A percentile compares a stretch with the other conserved stretches of the same genome.
phyloP scores from a whole-genome alignment of 2,888 invertebrate species.

The Drosophila tripunctata region DNA sequence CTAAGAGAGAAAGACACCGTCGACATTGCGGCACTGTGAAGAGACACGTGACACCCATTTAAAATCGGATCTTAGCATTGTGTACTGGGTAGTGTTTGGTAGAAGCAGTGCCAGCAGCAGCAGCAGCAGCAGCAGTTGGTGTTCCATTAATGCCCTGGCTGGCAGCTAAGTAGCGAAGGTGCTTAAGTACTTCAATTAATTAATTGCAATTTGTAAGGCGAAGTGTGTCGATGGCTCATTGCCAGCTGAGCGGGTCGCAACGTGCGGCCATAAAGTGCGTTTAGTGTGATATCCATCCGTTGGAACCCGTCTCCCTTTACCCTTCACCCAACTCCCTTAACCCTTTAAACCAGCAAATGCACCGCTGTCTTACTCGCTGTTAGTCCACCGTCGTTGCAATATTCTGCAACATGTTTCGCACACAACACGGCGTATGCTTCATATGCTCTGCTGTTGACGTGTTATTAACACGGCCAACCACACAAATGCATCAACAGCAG shows the following conservation, averaged over 20 bases:
- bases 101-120: background rate
- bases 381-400: constrained; percentile 22
- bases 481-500: constrained; percentile 51
- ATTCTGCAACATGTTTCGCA: constrained; percentile 40
- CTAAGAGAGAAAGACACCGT: constrained; percentile 20
- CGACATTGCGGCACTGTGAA: constrained; percentile 24
- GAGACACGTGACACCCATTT: constrained; percentile 68
- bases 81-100: constrained; percentile 11
- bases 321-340: constrained; percentile 13
- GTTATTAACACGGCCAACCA: constrained; percentile 72
- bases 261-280: constrained; percentile 62
- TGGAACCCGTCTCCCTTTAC: constrained; percentile 20
- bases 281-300: constrained; percentile 59
- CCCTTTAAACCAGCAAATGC: too few relatives aligned
- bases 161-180: constrained; percentile 23
- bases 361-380: too few relatives aligned
- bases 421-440: constrained; percentile 62
- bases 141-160: constrained; percentile 51
- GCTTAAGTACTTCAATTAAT: constrained; percentile 75
- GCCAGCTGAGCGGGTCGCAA: constrained; percentile 51
- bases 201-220: constrained; percentile 74
- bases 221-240: constrained; percentile 58
- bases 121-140: background rate
- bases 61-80: constrained; percentile 40
- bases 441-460: constrained; percentile 62